Conservation (phyloP, 1,140 invertebrate species). For the Caenorhabditis latens region DNA sequence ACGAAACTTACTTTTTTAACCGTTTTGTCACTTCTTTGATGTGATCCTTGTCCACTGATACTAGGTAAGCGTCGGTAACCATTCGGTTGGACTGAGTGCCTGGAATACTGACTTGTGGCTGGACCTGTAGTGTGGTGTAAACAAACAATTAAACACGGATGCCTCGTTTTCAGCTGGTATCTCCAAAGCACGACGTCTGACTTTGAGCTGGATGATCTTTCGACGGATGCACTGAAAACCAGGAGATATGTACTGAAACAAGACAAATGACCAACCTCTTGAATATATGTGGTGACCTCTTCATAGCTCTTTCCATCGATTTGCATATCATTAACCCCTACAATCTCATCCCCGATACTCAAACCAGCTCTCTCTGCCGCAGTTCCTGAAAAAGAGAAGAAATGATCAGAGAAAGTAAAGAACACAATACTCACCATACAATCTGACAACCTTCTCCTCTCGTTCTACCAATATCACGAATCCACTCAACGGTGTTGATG, state of each 20-base stretch:
- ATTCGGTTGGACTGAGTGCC: conserved; percentile 34
- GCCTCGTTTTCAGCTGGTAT: conserved; percentile 32
- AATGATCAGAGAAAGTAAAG: not conserved
- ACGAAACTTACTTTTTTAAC: conserved; percentile 53
- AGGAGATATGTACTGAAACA: too few species aligned
- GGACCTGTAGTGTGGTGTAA: too few species aligned
- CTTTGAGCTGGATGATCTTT: conserved; percentile 37
- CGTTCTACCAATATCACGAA: conserved; percentile 38
- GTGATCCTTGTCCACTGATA: conserved; percentile 63
- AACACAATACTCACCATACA: not conserved
- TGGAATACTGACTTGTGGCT: conserved; percentile 13
- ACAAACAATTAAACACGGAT: conserved; percentile 31
- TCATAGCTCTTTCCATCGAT: conserved; percentile 59
- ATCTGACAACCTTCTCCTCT: conserved; percentile 25
- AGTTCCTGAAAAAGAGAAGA: conserved; percentile 11
- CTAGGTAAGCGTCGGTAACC: conserved; percentile 60
- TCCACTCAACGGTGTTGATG: conserved; percentile 41
- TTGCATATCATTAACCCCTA: conserved; percentile 60
- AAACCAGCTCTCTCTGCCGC: conserved; percentile 60
- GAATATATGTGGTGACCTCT: conserved; percentile 59
- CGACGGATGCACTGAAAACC: conserved; percentile 25
- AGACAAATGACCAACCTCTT: not conserved
- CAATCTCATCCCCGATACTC: conserved; percentile 61
- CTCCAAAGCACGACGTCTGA: conserved; percentile 33
- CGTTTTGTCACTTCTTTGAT: conserved; percentile 60